These are phyloP conservation scores for Tribolium freemani DNA, from an alignment of 2,888 invertebrate genomes.

Conservation along the genomic window DNA sequence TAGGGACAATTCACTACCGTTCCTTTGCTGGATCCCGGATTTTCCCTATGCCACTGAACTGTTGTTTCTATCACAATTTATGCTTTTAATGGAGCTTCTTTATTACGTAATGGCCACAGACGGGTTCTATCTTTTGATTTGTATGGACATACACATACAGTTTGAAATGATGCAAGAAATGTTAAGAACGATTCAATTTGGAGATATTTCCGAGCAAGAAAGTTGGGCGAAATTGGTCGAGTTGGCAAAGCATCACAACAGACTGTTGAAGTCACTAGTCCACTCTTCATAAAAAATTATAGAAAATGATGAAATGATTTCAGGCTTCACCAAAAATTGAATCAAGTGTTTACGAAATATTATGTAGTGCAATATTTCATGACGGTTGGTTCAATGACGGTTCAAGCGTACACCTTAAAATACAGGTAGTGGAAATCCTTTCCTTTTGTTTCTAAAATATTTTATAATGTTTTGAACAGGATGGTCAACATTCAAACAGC, in stretches of 20 bases:
- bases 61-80: slow-evolving; percentile 9
- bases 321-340: slow-evolving; percentile 19
- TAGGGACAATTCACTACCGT: slow-evolving; percentile 8
- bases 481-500: neutral
- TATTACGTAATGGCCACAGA: no score
- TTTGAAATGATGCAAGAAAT: no score
- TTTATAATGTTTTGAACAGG: neutral
- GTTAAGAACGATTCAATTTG: no score
- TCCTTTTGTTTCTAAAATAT: no score
- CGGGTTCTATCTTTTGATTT: no score
- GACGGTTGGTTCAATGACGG: neutral
- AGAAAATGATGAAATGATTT: neutral
- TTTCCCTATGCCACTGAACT: neutral
- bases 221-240: no score
- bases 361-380: slow-evolving; percentile 18
- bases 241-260: no score
- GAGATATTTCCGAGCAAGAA: no score
- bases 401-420: neutral
- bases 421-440: neutral
- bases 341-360: slow-evolving; percentile 21
- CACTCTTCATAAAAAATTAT: no score
- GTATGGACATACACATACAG: no score
- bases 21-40: slow-evolving; percentile 11
- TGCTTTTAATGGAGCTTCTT: neutral
- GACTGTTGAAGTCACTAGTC: no score